A percentile compares a stretch with the other conserved stretches of the same genome.
phyloP scores from a whole-genome alignment of 2,113 vertebrate species.

The Benitochromis conjunctus region DNA sequence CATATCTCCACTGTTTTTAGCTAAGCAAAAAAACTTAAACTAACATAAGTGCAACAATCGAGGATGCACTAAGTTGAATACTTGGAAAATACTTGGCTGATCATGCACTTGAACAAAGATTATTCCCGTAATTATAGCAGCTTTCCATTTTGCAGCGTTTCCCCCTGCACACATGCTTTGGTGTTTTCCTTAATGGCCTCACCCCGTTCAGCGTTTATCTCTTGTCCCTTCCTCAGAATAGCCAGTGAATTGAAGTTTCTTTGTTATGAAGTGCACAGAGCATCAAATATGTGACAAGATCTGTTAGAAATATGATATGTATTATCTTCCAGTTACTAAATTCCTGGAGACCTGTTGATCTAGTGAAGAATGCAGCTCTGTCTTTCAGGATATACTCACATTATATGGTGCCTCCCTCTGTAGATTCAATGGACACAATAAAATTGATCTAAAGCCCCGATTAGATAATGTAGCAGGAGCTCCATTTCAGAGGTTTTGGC shows the following conservation, averaged over 20 bases:
- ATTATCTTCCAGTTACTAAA: background rate
- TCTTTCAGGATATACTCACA: background rate
- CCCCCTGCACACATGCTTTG: background rate
- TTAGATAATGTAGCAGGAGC: background rate
- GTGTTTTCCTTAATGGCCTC: background rate
- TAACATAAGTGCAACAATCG: background rate
- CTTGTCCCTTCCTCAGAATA: background rate
- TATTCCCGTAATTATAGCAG: background rate
- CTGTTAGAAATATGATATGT: slow-evolving; percentile 20
- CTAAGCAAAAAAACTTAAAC: background rate
- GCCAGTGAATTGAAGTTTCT: background rate
- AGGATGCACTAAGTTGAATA: background rate
- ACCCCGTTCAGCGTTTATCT: background rate
- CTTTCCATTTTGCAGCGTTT: background rate
- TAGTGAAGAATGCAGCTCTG: background rate
- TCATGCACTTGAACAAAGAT: background rate
- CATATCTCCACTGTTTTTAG: background rate
- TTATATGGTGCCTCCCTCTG: background rate
- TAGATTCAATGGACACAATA: background rate
- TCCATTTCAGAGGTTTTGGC: slow-evolving; percentile 1
- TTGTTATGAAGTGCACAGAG: slow-evolving; percentile 5
- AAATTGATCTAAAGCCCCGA: background rate
- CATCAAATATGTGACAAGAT: background rate
- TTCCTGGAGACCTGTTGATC: background rate
- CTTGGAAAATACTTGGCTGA: background rate